phyloP scores from a whole-genome alignment of 2,113 vertebrate genomes.

The Orthonyx spaldingii region DNA sequence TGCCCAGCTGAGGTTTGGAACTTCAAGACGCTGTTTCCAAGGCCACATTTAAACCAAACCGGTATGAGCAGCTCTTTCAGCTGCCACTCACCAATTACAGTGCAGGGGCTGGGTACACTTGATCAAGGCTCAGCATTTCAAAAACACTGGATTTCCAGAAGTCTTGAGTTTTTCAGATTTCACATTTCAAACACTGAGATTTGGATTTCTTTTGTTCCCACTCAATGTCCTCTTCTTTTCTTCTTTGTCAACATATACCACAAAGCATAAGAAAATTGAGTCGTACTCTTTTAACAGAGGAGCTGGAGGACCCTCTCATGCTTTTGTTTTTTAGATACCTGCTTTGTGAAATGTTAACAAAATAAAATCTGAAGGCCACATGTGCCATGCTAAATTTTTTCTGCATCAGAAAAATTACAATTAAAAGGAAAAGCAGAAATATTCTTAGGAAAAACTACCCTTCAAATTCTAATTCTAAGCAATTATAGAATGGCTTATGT shows the following conservation, averaged over 20 bases:
- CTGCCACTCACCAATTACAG: background rate
- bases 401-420: background rate
- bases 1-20: background rate
- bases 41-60: background rate
- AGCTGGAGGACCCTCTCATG: background rate
- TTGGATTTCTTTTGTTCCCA: background rate
- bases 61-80: background rate
- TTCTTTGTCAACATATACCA: background rate
- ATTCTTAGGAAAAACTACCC: background rate
- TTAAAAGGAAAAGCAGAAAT: background rate
- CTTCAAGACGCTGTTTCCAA: background rate
- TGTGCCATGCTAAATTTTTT: background rate
- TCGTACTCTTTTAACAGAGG: background rate
- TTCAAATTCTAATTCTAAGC: background rate
- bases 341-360: background rate
- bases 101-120: background rate
- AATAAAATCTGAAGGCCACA: background rate
- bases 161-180: background rate
- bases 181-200: background rate
- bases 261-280: background rate
- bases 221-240: background rate
- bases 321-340: background rate
- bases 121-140: background rate
- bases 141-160: background rate
- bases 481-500: background rate